Conservation (phyloP, 2,888 invertebrate genomes). For the Lepidochitona cinerea region DNA sequence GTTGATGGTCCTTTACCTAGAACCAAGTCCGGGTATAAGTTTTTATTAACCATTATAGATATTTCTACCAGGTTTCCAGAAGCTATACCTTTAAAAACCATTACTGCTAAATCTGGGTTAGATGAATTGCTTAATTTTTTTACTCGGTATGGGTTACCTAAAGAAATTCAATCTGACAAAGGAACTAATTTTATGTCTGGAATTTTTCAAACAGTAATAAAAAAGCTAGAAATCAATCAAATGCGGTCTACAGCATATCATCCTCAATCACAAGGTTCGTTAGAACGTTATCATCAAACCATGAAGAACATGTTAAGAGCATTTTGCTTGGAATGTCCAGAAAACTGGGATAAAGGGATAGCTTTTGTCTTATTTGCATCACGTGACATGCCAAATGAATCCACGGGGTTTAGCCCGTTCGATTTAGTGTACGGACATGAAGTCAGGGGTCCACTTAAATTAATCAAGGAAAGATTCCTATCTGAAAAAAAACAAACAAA, state of each 20-base stretch:
- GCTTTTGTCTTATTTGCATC: background rate
- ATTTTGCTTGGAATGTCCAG: background rate
- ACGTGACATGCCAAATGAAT: background rate
- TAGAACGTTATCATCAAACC: background rate
- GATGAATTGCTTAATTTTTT: constrained; percentile 6
- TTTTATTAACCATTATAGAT: constrained; percentile 19
- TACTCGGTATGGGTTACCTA: constrained; percentile 12
- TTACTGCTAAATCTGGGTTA: background rate
- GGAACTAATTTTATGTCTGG: constrained; percentile 14
- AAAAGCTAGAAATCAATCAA: constrained; percentile 14
- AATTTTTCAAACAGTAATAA: constrained; percentile 12
- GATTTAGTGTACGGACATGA: constrained; percentile 11
- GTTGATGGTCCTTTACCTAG: constrained; percentile 18
- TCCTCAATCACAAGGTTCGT: background rate
- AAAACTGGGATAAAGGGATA: background rate
- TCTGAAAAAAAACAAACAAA: constrained; percentile 11
- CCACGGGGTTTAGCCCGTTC: background rate
- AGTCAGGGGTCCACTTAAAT: constrained; percentile 3
- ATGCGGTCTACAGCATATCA: constrained; percentile 15
- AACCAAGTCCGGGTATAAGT: constrained; percentile 15
- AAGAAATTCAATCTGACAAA: constrained; percentile 14
- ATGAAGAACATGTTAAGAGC: background rate
- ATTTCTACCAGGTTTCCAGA: constrained; percentile 18
- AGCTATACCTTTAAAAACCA: constrained; percentile 17
- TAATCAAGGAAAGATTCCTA: background rate